phyloP scores from a whole-genome alignment of 2,113 vertebrate genomes.

The Nesoenas mayeri region DNA sequence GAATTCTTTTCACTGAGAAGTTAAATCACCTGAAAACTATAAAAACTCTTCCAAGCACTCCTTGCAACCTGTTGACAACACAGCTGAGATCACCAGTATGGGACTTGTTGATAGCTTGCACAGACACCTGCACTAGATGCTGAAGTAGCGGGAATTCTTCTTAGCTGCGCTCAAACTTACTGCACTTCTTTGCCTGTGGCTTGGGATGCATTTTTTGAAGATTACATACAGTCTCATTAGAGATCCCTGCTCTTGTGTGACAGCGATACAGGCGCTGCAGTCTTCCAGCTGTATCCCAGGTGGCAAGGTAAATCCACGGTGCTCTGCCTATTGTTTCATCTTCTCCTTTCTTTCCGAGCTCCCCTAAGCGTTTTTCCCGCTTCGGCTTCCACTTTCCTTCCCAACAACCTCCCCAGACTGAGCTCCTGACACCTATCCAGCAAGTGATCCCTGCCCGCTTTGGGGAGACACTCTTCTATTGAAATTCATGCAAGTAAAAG shows the following conservation, averaged over 20 bases:
- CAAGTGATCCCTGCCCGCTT: neutral
- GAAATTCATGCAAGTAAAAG: neutral
- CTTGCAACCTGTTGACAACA: slow-evolving; percentile 53
- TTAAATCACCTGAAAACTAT: slow-evolving; percentile 25
- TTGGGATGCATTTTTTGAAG: slow-evolving; percentile 74
- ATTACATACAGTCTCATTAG: slow-evolving; percentile 72
- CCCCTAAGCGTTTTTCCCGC: neutral
- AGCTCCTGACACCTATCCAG: neutral
- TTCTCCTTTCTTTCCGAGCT: neutral
- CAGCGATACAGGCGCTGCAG: neutral
- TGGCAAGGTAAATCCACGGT: slow-evolving; percentile 1
- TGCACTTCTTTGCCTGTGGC: slow-evolving; percentile 43
- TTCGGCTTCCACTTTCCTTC: neutral
- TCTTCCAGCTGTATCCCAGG: neutral
- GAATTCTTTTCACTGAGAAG: neutral
- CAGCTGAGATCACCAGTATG: slow-evolving; percentile 46
- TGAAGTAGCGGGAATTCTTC: slow-evolving; percentile 50
- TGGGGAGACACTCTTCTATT: neutral
- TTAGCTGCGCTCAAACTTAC: slow-evolving; percentile 45
- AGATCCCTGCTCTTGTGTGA: slow-evolving; percentile 34
- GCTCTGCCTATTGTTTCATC: slow-evolving; percentile 29
- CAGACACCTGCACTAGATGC: slow-evolving; percentile 72
- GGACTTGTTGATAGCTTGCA: slow-evolving; percentile 65
- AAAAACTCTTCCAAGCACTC: neutral
- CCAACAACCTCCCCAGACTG: neutral